Base-by-base conservation (phyloP, 1,140 invertebrate species). In the Drosophila aff. region DNA sequence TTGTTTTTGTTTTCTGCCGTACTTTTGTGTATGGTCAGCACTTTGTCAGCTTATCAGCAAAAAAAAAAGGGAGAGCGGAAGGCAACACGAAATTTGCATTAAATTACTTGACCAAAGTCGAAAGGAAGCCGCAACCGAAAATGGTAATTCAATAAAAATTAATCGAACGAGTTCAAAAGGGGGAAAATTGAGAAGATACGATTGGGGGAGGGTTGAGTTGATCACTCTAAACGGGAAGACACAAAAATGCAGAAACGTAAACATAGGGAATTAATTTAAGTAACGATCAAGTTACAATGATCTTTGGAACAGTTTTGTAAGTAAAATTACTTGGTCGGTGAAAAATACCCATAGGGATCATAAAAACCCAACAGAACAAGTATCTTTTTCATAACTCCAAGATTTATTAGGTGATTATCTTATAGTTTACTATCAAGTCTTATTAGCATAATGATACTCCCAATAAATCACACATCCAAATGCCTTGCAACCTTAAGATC, bases 21-120 rank as follows among this genome's bases (percentile, higher is more conserved):
- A 16, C 44, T 46, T 71, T 83, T 78, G 62, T 49, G 74, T 63
- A 67, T 68, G 74, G 79, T 83, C 77, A 81, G 73, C 67, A 69
- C 40, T 77, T 85, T 74, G 46, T 44, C 60, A 52, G 66, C 73
- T 78, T 69, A 69, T 67, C 47, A 74, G 57, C 62, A 18, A 38
- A 13, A 46, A 44, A 18, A 38, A 65, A 50, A 64, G 53, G 38
- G 59, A 47, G 38, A 61, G 50, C 33, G 52, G 44, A 61, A 31
- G 47, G 59, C 73, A 63, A 81, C 60, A 55, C 31, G 44, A 67
- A 67, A 53, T 67, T 62, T 55, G 79, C 74, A 82, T 82, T 76
- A 55, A 74, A 46, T 82, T 82, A 68, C 80, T 40, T 13, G 44
- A 18, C n/a, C 58, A 41, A 21, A 72, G 33, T 72, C 66, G 44